Conservation (phyloP, 2,113 vertebrate species). For the Columba janthina region DNA sequence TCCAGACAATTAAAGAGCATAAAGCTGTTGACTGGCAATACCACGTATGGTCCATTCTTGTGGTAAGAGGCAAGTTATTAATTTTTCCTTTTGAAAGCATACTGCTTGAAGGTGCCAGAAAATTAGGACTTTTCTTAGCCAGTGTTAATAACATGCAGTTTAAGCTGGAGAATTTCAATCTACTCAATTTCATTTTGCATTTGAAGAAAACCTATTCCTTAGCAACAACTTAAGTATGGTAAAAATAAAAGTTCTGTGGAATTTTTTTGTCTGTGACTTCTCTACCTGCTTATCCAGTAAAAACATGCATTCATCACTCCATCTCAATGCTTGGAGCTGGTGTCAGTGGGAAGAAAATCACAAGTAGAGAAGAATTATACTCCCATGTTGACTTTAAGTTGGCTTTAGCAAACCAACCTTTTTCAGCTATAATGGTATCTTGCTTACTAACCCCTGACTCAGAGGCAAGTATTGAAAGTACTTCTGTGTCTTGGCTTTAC, state of each 20-base stretch:
- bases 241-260: conserved; percentile 27
- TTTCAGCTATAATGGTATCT: background rate
- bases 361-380: background rate
- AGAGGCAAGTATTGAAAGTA: background rate
- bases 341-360: conserved; percentile 18
- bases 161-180: conserved; percentile 14
- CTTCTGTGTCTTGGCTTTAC: background rate
- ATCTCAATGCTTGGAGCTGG: conserved; percentile 14
- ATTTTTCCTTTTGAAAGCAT: conserved; percentile 63
- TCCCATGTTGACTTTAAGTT: background rate
- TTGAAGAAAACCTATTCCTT: conserved; percentile 39
- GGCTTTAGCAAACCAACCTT: background rate
- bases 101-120: conserved; percentile 32
- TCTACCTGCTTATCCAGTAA: conserved; percentile 33
- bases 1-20: conserved; percentile 45
- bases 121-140: conserved; percentile 37
- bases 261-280: background rate
- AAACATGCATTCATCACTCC: conserved; percentile 34
- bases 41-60: conserved; percentile 31
- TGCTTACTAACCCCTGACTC: background rate
- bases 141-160: conserved; percentile 42
- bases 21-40: conserved; percentile 38
- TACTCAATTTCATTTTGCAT: conserved; percentile 30
- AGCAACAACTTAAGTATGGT: background rate
- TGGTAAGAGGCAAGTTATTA: conserved; percentile 53